Evolutionary conservation across 2,888 invertebrate species (phyloP).

Genomic region (Chirona hameri): DNA sequence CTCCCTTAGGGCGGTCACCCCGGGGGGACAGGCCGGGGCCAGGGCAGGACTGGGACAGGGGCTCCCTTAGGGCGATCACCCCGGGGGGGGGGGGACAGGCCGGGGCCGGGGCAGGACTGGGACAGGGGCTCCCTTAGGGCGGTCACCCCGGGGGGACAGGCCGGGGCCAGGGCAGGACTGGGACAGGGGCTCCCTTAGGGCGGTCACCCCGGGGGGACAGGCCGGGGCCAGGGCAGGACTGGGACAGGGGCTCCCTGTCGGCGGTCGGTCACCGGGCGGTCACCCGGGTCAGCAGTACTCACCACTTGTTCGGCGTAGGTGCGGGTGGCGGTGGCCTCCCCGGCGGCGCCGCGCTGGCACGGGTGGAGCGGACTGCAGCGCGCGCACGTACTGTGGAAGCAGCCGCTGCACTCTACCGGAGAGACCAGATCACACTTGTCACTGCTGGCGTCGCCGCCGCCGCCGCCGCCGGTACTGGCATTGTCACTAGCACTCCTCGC

Average conservation of each 20-base stretch:
- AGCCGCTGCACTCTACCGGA: constrained; percentile 14
- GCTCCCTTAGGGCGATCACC: too few species aligned
- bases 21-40: too few species aligned
- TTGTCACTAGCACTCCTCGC: neutral
- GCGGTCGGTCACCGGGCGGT: neutral
- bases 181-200: too few species aligned
- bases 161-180: too few species aligned
- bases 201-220: too few species aligned
- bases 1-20: too few species aligned
- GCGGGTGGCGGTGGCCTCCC: neutral
- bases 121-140: too few species aligned
- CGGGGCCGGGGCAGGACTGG: neutral
- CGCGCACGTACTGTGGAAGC: constrained; percentile 10
- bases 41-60: too few species aligned
- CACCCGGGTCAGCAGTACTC: neutral
- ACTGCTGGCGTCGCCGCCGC: neutral
- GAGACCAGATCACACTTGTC: neutral
- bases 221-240: too few species aligned
- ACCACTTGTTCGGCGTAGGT: constrained; percentile 13
- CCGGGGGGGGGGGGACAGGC: neutral
- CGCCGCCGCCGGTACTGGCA: neutral
- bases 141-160: too few species aligned
- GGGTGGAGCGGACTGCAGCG: constrained; percentile 22
- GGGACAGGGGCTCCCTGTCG: neutral
- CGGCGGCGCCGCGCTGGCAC: neutral